These are phyloP conservation scores for Folsomia candida DNA, from an alignment of 2,888 invertebrate species.

Conservation along the genomic window DNA sequence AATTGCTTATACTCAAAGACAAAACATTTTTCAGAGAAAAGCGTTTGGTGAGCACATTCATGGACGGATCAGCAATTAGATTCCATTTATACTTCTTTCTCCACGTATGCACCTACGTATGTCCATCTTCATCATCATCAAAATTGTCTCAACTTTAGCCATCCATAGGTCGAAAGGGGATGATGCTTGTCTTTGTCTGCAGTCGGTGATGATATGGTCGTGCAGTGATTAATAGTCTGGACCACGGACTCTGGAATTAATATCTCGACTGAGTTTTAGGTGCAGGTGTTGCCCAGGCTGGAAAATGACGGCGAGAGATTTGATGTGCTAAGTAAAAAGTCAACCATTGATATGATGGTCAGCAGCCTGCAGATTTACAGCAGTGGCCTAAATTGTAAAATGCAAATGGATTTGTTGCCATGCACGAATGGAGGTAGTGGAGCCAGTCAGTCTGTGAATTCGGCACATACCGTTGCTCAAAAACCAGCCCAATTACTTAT, in stretches of 20 bases:
- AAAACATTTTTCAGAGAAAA: too few species aligned
- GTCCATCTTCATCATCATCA: neutral
- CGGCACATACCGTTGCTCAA: neutral
- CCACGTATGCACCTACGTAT: neutral
- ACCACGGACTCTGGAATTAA: neutral
- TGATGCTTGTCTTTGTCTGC: too few species aligned
- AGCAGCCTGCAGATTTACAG: neutral
- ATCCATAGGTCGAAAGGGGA: too few species aligned
- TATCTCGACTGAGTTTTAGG: neutral
- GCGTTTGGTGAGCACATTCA: too few species aligned
- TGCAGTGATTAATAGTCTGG: neutral
- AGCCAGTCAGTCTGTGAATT: neutral
- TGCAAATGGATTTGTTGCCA: neutral
- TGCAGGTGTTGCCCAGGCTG: neutral
- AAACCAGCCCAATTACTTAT: neutral
- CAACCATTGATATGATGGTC: neutral
- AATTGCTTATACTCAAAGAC: too few species aligned
- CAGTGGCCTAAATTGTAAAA: neutral
- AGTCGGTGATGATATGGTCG: neutral
- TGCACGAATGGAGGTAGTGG: neutral
- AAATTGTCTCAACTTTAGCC: too few species aligned
- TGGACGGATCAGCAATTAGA: too few species aligned
- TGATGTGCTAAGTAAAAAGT: too few species aligned
- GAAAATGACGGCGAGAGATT: too few species aligned
- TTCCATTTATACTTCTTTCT: too few species aligned